Percentiles rank a stretch among this genome's conserved stretches.
These are phyloP conservation scores for Acanthosoma haemorrhoidale DNA, from an alignment of 2,888 invertebrate species.

Conservation along the genomic window DNA sequence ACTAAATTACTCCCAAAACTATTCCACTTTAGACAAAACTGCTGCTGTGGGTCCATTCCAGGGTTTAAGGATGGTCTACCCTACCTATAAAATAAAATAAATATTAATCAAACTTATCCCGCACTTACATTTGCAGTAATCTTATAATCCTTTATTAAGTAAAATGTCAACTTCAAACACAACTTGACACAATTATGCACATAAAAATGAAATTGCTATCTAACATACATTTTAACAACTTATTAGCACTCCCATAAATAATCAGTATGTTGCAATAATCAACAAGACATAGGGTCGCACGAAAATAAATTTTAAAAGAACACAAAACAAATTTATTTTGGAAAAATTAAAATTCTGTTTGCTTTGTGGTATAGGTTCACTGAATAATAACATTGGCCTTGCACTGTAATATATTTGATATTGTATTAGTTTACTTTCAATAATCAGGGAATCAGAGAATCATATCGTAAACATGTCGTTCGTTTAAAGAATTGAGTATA, in stretches of 20 bases:
- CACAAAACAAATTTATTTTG: background rate
- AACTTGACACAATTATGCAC: background rate
- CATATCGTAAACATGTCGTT: slow-evolving; percentile 19
- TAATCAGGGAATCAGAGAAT: background rate
- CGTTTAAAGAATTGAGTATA: slow-evolving; percentile 28
- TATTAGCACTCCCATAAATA: no score
- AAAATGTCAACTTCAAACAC: background rate
- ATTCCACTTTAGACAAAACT: slow-evolving; percentile 94
- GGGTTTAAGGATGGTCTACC: slow-evolving; percentile 35
- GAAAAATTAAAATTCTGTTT: background rate
- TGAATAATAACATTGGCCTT: slow-evolving; percentile 30
- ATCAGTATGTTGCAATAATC: no score
- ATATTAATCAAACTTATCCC: background rate
- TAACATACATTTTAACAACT: background rate
- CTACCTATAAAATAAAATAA: slow-evolving; percentile 30
- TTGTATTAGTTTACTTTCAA: background rate
- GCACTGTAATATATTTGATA: background rate
- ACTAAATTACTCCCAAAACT: slow-evolving; percentile 90
- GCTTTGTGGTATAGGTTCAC: slow-evolving; percentile 20
- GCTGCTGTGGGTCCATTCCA: slow-evolving; percentile 87
- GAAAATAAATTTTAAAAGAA: background rate
- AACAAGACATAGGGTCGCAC: background rate
- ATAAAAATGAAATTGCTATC: background rate
- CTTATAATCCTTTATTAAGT: background rate
- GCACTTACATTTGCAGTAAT: background rate